A percentile compares a stretch with the other conserved stretches of the same genome.
These are phyloP conservation scores for Zonitis immaculata DNA, from an alignment of 2,888 invertebrate genomes.

Conservation along the genomic window DNA sequence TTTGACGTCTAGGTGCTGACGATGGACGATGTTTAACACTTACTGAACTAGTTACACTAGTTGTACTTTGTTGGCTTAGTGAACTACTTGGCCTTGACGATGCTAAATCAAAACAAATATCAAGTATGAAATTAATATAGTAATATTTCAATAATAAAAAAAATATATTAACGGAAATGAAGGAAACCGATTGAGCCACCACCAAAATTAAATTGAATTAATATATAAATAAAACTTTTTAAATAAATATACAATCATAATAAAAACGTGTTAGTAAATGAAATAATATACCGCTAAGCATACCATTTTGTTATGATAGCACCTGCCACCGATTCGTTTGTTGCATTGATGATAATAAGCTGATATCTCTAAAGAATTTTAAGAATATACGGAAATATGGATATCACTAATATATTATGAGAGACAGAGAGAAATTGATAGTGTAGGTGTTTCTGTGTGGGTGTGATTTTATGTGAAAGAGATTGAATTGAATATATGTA, in stretches of 20 bases:
- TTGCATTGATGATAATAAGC: neutral
- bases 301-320: constrained; percentile 2
- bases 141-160: constrained; percentile 1
- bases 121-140: neutral
- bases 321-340: constrained; percentile 6
- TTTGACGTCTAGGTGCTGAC: constrained; percentile 63
- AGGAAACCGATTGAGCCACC: constrained; percentile 29
- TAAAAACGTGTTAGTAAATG: neutral
- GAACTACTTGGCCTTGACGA: constrained; percentile 84
- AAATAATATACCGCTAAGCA: constrained; percentile 4
- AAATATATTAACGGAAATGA: neutral
- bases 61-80: constrained; percentile 67
- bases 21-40: constrained; percentile 58
- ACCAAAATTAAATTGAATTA: constrained; percentile 16
- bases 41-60: constrained; percentile 55
- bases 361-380: constrained; percentile 8
- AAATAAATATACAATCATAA: neutral
- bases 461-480: neutral
- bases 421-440: no score
- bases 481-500: no score
- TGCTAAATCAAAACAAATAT: constrained; percentile 48
- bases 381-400: constrained; percentile 1
- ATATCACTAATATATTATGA: no score
- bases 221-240: neutral
- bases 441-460: no score